Base-by-base conservation (phyloP, 2,888 invertebrate genomes). In the Euclidia mi region DNA sequence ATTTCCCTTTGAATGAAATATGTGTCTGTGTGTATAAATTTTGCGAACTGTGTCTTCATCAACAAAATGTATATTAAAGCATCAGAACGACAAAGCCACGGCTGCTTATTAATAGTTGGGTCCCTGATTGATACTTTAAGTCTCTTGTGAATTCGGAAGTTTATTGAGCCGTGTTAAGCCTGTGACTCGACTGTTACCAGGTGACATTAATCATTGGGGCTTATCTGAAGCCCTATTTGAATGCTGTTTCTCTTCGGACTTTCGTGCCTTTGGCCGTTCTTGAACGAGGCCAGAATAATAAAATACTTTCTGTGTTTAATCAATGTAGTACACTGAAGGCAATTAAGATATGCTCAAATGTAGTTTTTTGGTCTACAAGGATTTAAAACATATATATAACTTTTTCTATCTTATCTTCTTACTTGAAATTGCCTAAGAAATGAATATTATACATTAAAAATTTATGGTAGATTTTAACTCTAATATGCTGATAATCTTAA, bases 111-210 rank as follows among this genome's bases (percentile, higher is more conserved):
- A 38, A 38, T 56, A 50, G 41, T 58, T 53, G 35, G 43, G 50
- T 17, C 37, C 35, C 31, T 45, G 49, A 73, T 64, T 64, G 60
- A 70, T 69, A 68, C 44, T 68, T 68, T 37, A 67, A 52, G 52
- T 42, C 56, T 32, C 58, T 68, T 53, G 53, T 35, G 56, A 43
- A 53, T 59, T 38, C 31, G 20, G 14, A 68, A 69, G 64, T 69
- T 68, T 51, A 53, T 58, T 63, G 59, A 56, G 59, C 53, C 41
- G 25, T 34, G 17, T 41, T 45, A 38, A 52, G 53, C 47, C 56
- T 43, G 35, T 37, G 48, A 18, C 47, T 9, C 51, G 37, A 29
- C 50, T 49, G 63, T 58, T 53, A 56, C 15, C 34, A 25, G 46
- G 47, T 41, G 12, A 56, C 43, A 69, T 67, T 63, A 56, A 58